Base-by-base conservation (phyloP, 1,140 invertebrate genomes). In the Coptotermes formosanus region DNA sequence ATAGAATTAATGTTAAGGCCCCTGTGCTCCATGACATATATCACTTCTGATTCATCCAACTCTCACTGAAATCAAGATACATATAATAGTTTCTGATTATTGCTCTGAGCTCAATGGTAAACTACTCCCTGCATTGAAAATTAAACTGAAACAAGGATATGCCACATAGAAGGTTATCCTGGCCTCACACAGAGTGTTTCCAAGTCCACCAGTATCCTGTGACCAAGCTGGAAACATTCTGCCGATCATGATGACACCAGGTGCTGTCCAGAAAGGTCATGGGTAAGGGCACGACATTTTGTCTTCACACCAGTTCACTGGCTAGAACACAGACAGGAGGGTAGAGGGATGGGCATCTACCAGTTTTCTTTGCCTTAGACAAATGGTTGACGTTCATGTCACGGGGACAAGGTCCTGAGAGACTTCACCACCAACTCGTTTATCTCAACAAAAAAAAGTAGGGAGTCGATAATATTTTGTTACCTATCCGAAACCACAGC, bases 31-130 rank as follows among this genome's bases (percentile, higher is more conserved):
- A 69, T 44, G 59, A 84, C 45, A 55, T 48, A 55, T 69, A 83
- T 84, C 86, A 83, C 86, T 86, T 69, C 86, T 38, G 25, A 45
- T 82, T 52, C 52, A 84, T 48, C 55, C 30, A 84, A 82, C 44
- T 38, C 38, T 38, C 25, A 43, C 11, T 86, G 52, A 55, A 55
- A 55, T 55, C 52, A 55, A 55, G 19, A 55, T 55, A 64, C 84
- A 85, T 44, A 45, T 55, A 81, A 44, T 21, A 81, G 38, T 85
- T 75, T 55, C 85, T 85, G 83, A 86, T 86, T 86, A 86, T 86
- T 86, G 86, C 86, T 86, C 86, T 86, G 86, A 86, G 83, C 45
- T 85, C 85, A 75, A 55, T 30, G 30, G n/a, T 11, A n/a, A 83
- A 83, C 48, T 83, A 45, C 82, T 52, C 82, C 43, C 43, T 83